A percentile compares a stretch with the other conserved stretches of the same genome.
phyloP scores from a whole-genome alignment of 2,888 invertebrate genomes.

The Yponomeuta cagnagella region DNA sequence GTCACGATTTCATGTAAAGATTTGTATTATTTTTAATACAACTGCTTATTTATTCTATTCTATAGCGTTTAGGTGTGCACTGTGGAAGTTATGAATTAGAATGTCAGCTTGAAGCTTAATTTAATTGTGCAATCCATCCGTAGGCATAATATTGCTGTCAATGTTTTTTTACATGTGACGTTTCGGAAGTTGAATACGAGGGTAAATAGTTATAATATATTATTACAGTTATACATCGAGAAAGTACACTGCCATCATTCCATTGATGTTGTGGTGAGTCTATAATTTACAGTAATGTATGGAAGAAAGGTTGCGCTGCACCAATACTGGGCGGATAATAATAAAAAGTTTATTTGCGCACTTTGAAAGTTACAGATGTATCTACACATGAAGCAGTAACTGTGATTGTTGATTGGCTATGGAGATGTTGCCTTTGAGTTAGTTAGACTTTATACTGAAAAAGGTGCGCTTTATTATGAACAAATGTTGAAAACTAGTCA shows the following conservation, averaged over 20 bases:
- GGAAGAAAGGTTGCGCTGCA: not conserved
- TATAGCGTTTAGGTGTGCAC: not conserved
- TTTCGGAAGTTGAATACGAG: not conserved
- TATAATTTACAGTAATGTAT: too few relatives aligned
- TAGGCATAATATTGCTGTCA: constrained; percentile 2
- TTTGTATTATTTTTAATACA: not conserved
- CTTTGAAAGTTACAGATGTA: too few relatives aligned
- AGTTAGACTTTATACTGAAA: constrained; percentile 28
- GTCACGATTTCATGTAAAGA: not conserved
- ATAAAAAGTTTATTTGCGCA: too few relatives aligned
- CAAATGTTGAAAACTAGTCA: constrained; percentile 51
- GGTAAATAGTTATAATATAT: not conserved
- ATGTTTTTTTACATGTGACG: not conserved
- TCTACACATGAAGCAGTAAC: not conserved
- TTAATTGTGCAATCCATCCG: constrained; percentile 10
- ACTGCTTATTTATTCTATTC: not conserved
- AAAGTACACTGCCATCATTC: constrained; percentile 9
- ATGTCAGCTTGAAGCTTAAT: not conserved
- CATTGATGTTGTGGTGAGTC: not conserved
- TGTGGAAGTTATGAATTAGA: not conserved
- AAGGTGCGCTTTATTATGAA: constrained; percentile 36
- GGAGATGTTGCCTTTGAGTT: constrained; percentile 10
- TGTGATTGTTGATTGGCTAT: constrained; percentile 11
- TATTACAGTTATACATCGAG: constrained; percentile 3
- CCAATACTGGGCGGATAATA: not conserved